These are phyloP conservation scores for Lates japonicus DNA, from an alignment of 2,797 vertebrate genomes.

Conservation along the genomic window DNA sequence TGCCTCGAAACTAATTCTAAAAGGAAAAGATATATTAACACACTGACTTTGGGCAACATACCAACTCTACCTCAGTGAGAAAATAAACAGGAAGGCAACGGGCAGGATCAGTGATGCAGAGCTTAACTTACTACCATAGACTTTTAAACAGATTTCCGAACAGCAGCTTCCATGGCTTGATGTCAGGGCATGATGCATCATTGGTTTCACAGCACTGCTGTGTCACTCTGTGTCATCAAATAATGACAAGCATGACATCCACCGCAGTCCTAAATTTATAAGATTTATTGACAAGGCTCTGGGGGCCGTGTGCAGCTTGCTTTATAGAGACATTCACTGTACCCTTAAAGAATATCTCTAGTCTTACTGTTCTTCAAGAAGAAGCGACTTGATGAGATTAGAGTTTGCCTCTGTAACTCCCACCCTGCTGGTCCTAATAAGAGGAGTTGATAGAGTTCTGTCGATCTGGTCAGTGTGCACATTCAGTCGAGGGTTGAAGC, in stretches of 20 bases:
- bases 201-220: constrained; percentile 26
- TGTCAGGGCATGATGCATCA: constrained; percentile 27
- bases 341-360: constrained; percentile 9
- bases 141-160: constrained; percentile 26
- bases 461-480: constrained; percentile 71
- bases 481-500: constrained; percentile 57
- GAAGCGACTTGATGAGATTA: constrained; percentile 53
- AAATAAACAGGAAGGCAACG: constrained; percentile 2
- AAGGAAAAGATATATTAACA: not conserved
- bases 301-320: constrained; percentile 2
- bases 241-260: constrained; percentile 29
- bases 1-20: not conserved
- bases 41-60: not conserved
- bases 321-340: constrained; percentile 14
- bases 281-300: constrained; percentile 11
- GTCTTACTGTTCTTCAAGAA: constrained; percentile 20
- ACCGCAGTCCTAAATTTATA: not conserved
- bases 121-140: constrained; percentile 10
- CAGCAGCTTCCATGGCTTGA: constrained; percentile 12
- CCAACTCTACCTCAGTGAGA: not conserved
- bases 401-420: constrained; percentile 39
- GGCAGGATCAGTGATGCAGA: constrained; percentile 9
- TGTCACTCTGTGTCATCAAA: not conserved
- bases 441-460: constrained; percentile 73
- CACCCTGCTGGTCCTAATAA: constrained; percentile 63